These are phyloP conservation scores for Columba guinea DNA, from an alignment of 2,797 vertebrate genomes.

Conservation along the genomic window DNA sequence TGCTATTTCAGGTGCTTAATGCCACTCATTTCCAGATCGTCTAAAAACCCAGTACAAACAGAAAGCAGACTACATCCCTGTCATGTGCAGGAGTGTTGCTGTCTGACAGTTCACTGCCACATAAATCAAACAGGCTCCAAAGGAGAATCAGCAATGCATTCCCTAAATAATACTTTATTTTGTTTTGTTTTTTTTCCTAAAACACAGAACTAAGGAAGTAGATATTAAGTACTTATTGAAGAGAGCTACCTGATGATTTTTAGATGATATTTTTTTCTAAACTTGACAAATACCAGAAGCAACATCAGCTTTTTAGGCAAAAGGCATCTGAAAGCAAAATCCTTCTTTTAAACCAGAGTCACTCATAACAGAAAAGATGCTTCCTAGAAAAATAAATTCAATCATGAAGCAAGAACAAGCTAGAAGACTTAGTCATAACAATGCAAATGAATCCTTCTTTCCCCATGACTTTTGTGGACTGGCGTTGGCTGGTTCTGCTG, in stretches of 20 bases:
- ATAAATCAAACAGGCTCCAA: neutral
- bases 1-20: neutral
- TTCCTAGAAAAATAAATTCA: conserved; percentile 49
- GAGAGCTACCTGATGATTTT: neutral
- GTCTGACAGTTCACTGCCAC: neutral
- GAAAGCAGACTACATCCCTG: neutral
- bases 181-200: neutral
- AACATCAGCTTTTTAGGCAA: conserved; percentile 63
- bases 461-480: neutral
- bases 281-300: conserved; percentile 30
- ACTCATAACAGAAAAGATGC: conserved; percentile 36
- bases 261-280: neutral
- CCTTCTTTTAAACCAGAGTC: conserved; percentile 40
- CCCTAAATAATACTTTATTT: neutral
- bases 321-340: conserved; percentile 46
- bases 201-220: neutral
- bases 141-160: neutral
- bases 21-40: neutral
- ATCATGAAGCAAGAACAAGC: neutral
- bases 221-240: neutral
- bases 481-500: neutral
- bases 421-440: neutral
- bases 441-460: neutral
- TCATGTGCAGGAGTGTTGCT: neutral
- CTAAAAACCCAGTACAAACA: neutral